Conservation (phyloP, 2,888 invertebrate species). For the Scaptodrosophila latifasciaeformis region DNA sequence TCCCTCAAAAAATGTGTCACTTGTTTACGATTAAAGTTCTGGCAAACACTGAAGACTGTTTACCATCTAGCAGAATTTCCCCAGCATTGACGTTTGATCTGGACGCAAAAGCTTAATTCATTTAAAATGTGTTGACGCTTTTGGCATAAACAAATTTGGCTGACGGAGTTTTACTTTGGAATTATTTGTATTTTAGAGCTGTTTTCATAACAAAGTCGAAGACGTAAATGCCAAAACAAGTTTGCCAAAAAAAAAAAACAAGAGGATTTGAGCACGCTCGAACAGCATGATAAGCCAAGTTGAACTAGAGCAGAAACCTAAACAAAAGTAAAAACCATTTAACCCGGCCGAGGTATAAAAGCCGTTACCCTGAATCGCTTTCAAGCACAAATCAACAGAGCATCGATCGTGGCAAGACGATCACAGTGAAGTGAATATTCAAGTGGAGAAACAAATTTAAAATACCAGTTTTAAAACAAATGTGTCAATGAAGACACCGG, state of each 20-base stretch:
- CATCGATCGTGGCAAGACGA: constrained; percentile 7
- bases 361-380: constrained; percentile 6
- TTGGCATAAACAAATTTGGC: no score
- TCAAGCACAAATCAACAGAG: constrained; percentile 32
- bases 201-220: constrained; percentile 38
- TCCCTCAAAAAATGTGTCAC: no score
- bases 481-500: constrained; percentile 74
- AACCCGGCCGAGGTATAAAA: constrained; percentile 42
- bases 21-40: no score
- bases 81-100: no score
- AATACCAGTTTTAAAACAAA: constrained; percentile 36
- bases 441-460: constrained; percentile 12
- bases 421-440: not conserved
- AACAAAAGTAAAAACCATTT: no score
- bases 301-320: constrained; percentile 33
- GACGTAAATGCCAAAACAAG: constrained; percentile 21
- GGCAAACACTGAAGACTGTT: no score
- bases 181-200: no score
- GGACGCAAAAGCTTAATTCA: no score
- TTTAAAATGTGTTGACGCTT: no score
- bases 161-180: no score
- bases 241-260: constrained; percentile 23
- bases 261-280: constrained; percentile 34
- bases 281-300: constrained; percentile 38
- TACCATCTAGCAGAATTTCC: no score